Base-by-base conservation (phyloP, 2,113 vertebrate genomes). In the Nerophis lumbriciformis region DNA sequence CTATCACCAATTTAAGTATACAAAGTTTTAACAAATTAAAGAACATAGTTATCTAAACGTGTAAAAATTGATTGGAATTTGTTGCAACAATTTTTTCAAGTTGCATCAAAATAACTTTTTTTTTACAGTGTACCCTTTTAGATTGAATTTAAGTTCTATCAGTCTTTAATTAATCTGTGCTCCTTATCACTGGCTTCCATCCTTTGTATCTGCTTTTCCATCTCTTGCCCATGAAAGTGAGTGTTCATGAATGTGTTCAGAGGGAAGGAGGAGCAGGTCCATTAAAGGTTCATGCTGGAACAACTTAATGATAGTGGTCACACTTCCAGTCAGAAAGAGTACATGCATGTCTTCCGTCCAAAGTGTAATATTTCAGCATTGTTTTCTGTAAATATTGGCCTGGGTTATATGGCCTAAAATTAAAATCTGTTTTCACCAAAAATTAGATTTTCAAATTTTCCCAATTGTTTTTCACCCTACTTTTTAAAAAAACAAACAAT, bases 221-320 rank as follows among this genome's bases (percentile, higher is more conserved):
- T 79, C 44, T 66, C 47, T 55, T 15, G 60, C 39, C 62, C 44
- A 37, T 61, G 69, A 71, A 63, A 55, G 52, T 65, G 47, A 53
- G 65, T 50, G 71, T 59, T 83, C 72, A 84, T 84, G 54, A 81
- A 84, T 84, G 84, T 84, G 75, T 28, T 65, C 38, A 83, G 71
- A 71, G 45, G 44, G 21, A 59, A 54, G 65, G 70, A 71, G 72
- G 53, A 35, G 59, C 47, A 53, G 47, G 21, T 36, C 68, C 76
- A 82, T 87, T 83, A 76, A 72, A 73, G 47, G 75, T 80, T 77
- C 28, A 68, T 68, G 38, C 5, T 70, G 61, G 58, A 80, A 49
- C 16, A 28, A 62, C 65, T 63, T 80, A 74, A 73, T 78, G 65
- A 71, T 44, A 49, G 60, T 50, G 66, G 81, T 72, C 61, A 58